Base-by-base conservation (phyloP, 2,888 invertebrate species). In the Cyrtodaria siliqua region DNA sequence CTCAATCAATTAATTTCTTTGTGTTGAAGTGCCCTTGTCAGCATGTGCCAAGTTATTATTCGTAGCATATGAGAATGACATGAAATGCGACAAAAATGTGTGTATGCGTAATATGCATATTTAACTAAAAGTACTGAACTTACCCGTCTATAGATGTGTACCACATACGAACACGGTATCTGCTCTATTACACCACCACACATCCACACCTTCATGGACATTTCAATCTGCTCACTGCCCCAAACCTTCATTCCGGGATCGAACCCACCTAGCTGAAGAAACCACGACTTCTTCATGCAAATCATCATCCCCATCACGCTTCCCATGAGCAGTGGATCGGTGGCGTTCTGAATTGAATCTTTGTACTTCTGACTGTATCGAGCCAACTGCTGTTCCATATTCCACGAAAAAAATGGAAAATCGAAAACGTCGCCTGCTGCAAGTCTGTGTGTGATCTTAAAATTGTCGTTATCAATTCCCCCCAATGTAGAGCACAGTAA, bases 191-290 rank as follows among this genome's bases (percentile, higher is more conserved):
- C 57, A 8, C 74, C 82, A 6, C 82, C 82, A 44, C 82, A 82
- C 68, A 71, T 76, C 80, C 76, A 80, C 16, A 77, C 68, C 62
- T 79, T 79, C 2, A 75, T 55, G 1, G 75, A 75, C 18, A 79
- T 27, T 44, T 76, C 79, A 14, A 70, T 68, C 56, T 75, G 75
- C 33, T 75, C 75, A 24, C 59, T 50, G 59, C 73, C 80, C 80
- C 80, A 80, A 6, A 80, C 47, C 40, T 57, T 59, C 79, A 79
- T 79, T 2, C 79, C 79, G 23, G 70, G 64, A 64, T 79, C 79
- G 57, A 79, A 79, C n/a, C 79, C 79, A 40, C 79, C 79, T 18
- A 79, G 64, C 29, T 67, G 67, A 23, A 52, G 52, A 56, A 79
- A 76, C 56, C 63, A 80, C 23, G 60, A 44, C 20, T 70, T 80